phyloP scores from a whole-genome alignment of 2,888 invertebrate genomes.

The Drosophila fungiperda region DNA sequence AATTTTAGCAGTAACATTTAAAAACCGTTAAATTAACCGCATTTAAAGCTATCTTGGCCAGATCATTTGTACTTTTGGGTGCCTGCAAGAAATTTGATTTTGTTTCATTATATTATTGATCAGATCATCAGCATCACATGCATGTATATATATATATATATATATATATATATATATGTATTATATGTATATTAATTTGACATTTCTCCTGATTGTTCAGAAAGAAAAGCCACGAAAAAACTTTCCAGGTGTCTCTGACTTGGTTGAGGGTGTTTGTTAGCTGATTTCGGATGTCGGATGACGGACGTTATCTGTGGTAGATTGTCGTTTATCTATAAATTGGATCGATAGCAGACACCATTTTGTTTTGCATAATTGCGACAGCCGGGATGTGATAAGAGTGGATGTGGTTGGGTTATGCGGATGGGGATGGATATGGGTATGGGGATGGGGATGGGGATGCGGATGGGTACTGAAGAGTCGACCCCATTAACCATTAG shows the following conservation, averaged over 20 bases:
- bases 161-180: background rate
- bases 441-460: background rate
- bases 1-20: background rate
- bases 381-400: constrained; percentile 55
- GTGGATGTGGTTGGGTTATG: background rate
- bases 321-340: constrained; percentile 34
- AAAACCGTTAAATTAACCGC: background rate
- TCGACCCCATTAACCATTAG: constrained; percentile 40
- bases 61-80: background rate
- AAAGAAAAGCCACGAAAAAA: background rate
- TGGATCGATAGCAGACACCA: constrained; percentile 69
- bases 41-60: background rate
- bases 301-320: constrained; percentile 31
- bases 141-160: background rate
- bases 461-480: background rate
- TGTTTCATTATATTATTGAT: background rate
- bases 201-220: background rate
- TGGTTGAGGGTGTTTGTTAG: constrained; percentile 5
- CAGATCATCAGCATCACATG: background rate
- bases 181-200: background rate
- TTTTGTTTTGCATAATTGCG: constrained; percentile 81
- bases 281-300: constrained; percentile 12
- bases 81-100: background rate
- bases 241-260: constrained; percentile 20
- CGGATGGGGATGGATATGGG: constrained; percentile 29